Evolutionary conservation across 2,888 invertebrate species (phyloP).

Genomic region (Julus scanicus): DNA sequence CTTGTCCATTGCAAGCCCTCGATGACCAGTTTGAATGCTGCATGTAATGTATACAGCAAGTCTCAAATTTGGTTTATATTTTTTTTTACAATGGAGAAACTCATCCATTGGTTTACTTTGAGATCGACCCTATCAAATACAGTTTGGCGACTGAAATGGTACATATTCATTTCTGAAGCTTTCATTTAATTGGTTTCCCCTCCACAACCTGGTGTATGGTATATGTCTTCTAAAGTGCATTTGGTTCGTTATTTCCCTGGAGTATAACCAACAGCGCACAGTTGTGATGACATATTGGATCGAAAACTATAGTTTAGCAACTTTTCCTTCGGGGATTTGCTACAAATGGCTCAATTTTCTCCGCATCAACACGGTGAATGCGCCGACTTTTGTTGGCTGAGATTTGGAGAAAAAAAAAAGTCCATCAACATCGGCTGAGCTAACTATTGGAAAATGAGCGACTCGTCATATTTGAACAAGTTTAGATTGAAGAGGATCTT

Average conservation of each 20-base stretch:
- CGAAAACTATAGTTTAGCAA: conserved; percentile 33
- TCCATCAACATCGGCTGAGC: conserved; percentile 1
- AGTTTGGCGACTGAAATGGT: conserved; percentile 17
- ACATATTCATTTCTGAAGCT: conserved; percentile 21
- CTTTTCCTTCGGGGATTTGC: conserved; percentile 33
- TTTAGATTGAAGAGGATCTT: conserved; percentile 33
- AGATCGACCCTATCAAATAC: neutral
- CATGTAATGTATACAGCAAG: too few relatives aligned
- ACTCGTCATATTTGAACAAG: conserved; percentile 33
- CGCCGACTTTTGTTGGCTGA: conserved; percentile 33
- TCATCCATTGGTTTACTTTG: neutral
- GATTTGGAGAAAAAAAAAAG: conserved; percentile 21
- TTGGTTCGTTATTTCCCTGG: conserved; percentile 26
- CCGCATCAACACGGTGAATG: conserved; percentile 33
- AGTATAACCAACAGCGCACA: conserved; percentile 25
- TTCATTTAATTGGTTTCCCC: conserved; percentile 19
- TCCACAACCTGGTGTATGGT: conserved; percentile 23
- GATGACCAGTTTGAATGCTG: too few relatives aligned
- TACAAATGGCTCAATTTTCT: conserved; percentile 33
- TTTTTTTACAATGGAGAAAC: neutral
- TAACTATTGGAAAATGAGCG: conserved; percentile 27
- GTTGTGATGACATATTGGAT: conserved; percentile 33
- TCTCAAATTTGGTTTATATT: too few relatives aligned
- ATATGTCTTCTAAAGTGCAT: conserved; percentile 4
- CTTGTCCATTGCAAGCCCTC: too few relatives aligned